Evolutionary conservation across 2,797 vertebrate species (phyloP).

Genomic region (Pseudochirops corinnae): DNA sequence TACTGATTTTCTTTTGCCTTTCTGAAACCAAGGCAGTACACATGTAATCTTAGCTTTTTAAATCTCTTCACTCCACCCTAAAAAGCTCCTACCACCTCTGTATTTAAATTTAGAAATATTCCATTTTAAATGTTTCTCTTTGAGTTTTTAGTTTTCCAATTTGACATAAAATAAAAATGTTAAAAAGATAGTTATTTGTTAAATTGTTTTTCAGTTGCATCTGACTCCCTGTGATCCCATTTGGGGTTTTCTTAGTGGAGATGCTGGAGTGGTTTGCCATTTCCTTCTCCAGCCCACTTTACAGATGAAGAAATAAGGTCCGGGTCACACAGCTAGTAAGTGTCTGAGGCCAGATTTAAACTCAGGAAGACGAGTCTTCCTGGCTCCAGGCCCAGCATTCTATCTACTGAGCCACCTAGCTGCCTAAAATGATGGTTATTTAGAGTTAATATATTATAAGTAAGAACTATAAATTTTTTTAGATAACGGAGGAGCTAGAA

Average conservation of each 20-base stretch:
- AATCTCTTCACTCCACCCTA: not conserved
- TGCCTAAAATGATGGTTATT: not conserved
- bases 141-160: conserved; percentile 54
- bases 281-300: not conserved
- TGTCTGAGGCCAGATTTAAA: not conserved
- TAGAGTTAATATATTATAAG: not conserved
- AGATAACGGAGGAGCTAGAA: not conserved
- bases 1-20: not conserved
- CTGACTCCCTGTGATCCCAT: not conserved
- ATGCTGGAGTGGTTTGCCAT: not conserved
- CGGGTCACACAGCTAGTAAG: not conserved
- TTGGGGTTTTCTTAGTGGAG: not conserved
- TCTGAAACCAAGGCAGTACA: not conserved
- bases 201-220: not conserved
- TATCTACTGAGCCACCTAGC: not conserved
- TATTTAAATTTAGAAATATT: not conserved
- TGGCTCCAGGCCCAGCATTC: not conserved
- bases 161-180: conserved; percentile 46
- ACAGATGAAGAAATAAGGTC: not conserved
- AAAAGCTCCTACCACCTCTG: not conserved
- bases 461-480: not conserved
- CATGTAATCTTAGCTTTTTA: not conserved
- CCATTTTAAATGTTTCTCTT: not conserved
- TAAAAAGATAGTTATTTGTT: not conserved
- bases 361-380: not conserved